Evolutionary conservation across 64 coral and sea anemone species (phyloP), one percentile per base, ranked within the genome.

Genomic region (Actinia equina): DNA sequence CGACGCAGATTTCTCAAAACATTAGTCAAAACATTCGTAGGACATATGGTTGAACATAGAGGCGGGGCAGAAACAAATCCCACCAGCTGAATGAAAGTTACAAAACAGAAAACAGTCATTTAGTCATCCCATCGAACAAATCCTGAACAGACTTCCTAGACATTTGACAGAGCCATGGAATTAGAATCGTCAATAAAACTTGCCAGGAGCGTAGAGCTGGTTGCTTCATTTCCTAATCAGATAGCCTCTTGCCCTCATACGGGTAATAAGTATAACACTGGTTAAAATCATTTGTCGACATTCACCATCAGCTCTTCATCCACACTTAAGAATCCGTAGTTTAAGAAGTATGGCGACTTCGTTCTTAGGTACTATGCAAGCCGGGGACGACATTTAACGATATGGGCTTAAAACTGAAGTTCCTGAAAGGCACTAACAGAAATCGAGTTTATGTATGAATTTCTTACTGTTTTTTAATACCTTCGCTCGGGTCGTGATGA

Each of bases 241-340:
- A 81, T 81, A 81, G 78, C 78, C 78, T 14, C 78, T 81, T 81
- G 78, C 17, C 78, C 78, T 81, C 49, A 81, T 52, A 5, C 5
- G 78, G 69, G 0, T 42, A 30, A 18, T 41, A 74, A 41, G 37
- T 81, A 57, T 57, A 14, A 49, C 49, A 6, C 78, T 81, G 78
- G 17, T 81, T 81, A 81, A 49, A 81, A 81, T 81, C 78, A 81
- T 46, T 79, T 79, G 77, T 79, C 77, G 77, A 79, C 77, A 46
- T 44, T 8, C 2, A 17, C 45, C 43, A 52, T 52, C 17, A 52
- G 78, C 78, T 79, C 42, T 46, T 79, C 37, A 79, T 79, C 77
- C 77, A 2, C 17, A 43, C n/a, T n/a, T n/a, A n/a, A n/a, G n/a
- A n/a, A n/a, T n/a, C n/a, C n/a, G n/a, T n/a, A n/a, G 41, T 74